A percentile compares a stretch with the other conserved stretches of the same genome.
Conservation (phyloP, 1,140 invertebrate species). For the Phortica variegata region DNA sequence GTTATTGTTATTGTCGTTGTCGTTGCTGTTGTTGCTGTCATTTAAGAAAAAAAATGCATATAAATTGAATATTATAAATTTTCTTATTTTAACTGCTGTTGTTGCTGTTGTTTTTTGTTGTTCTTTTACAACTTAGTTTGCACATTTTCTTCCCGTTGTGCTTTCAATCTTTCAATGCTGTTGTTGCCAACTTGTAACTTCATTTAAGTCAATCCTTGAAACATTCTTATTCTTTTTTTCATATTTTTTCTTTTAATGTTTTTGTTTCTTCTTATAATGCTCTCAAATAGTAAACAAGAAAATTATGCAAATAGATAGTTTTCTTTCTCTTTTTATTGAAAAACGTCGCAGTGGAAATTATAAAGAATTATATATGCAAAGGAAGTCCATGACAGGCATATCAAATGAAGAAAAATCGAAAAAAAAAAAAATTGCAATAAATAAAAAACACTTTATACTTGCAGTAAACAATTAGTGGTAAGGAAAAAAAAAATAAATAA, state of each 20-base stretch:
- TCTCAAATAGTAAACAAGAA: conserved; percentile 50
- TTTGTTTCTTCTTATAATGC: conserved; percentile 7
- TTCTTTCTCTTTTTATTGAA: conserved; percentile 15
- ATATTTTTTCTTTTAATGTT: conserved; percentile 11
- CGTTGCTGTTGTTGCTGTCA: conserved; percentile 18
- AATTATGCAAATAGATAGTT: conserved; percentile 49
- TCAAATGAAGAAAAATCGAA: no score
- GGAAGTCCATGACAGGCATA: no score
- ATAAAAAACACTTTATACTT: no score
- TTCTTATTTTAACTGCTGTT: conserved; percentile 36
- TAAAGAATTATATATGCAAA: no score
- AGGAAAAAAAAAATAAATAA: no score
- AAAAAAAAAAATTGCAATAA: no score
- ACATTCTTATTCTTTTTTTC: conserved; percentile 8
- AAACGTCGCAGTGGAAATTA: background rate
- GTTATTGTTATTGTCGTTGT: conserved; percentile 30
- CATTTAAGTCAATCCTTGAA: conserved; percentile 49
- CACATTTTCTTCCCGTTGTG: background rate
- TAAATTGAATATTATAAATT: conserved; percentile 56
- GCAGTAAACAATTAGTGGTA: no score
- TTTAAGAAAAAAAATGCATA: conserved; percentile 37
- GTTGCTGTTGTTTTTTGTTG: conserved; percentile 15
- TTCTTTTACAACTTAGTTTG: background rate
- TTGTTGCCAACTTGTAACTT: conserved; percentile 48
- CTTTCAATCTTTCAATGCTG: no score